Base-by-base conservation (phyloP, 2,113 vertebrate species). In the Psephotus haematonotus region DNA sequence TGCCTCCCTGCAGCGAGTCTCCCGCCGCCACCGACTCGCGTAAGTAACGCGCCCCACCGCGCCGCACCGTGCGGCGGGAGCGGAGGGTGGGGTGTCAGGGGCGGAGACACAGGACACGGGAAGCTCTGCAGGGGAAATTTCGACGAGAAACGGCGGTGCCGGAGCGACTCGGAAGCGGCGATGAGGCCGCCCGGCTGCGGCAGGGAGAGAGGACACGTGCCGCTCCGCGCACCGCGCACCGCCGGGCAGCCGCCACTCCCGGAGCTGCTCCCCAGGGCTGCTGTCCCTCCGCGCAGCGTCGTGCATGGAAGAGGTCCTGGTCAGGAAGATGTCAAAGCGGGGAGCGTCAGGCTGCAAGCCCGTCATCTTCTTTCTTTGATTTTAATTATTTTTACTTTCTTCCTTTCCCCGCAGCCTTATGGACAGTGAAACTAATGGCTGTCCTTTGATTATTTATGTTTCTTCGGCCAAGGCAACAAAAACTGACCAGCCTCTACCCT, bases 81-180 rank as follows among this genome's bases (percentile, higher is more conserved):
- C 2, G 28, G 15, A 59, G 22, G 14, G 5, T 9, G 24, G 33
- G 11, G 8, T 9, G 9, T 2, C 11, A 4, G 16, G 7, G 4
- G 16, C 5, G 22, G 25, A 43, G 8, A 29, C 11, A 11, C 5
- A 13, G 46, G 17, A 17, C 82, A 15, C 2, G 2, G 55, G 8
- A 4, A 6, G n/a, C 47, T 76, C 27, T 11, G 49, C 33, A 6
- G 35, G 20, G 2, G 15, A 25, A 25, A 59, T 71, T 64, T 55
- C 22, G 6, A 76, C 28, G 27, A 6, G 24, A 90, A 81, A 39
- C 7, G 23, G 17, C 24, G 41, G 10, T 6, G 11, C 33, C 23
- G 29, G 24, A 2, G 24, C 16, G 13, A 6, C 43, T n/a, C 46
- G 1, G 49, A 11, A 77, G 62, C 27, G 39, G 18, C 33, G 17